Evolutionary conservation across 2,888 invertebrate species (phyloP), one percentile per base, ranked within the genome.

Genomic region (Gymnoscelis rufifasciata): DNA sequence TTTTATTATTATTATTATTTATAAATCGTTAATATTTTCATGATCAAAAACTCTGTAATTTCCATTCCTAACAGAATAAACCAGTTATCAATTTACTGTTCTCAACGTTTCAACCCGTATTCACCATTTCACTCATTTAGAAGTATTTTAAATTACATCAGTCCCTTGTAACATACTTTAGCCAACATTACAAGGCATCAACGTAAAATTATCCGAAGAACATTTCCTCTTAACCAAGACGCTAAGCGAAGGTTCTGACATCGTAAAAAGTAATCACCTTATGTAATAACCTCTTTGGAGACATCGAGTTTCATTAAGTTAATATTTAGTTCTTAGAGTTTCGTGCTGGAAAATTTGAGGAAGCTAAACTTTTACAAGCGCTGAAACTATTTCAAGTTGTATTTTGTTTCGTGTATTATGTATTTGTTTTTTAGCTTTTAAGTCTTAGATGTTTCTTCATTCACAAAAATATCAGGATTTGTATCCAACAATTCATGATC

Each of bases 241-340:
- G 15, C 49, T 45, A 42, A 50, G 42, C 42, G 41, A 50, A 45
- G 49, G 49, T 45, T 47, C 43, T 47, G 47, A 47, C 37, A 47
- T 51, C 51, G 47, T 51, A 47, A 51, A 51, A 51, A 51, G 51
- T 47, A 47, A 51, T 51, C 51, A 44, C 33, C 33, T 19, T 27
- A 1, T 43, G 31, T 46, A 51, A 51, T 47, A 47, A 43, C 42
- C 38, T 50, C 49, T 37, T 40, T 3, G 36, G 43, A 43, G 51
- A 51, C 46, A 47, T 37, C 37, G 38, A 47, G 40, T 47, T 46
- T 50, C 43, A 51, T 51, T 37, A 40, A 36, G 43, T 40, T 47
- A 51, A 51, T 51, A 51, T 50, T 50, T 42, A 50, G 49, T 38
- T 45, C 38, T 19, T 37, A n/a, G 24, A 29, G 24, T 26, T 43